Evolutionary conservation across 2,888 invertebrate genomes (phyloP).

Genomic region (Brachypterus glaber): DNA sequence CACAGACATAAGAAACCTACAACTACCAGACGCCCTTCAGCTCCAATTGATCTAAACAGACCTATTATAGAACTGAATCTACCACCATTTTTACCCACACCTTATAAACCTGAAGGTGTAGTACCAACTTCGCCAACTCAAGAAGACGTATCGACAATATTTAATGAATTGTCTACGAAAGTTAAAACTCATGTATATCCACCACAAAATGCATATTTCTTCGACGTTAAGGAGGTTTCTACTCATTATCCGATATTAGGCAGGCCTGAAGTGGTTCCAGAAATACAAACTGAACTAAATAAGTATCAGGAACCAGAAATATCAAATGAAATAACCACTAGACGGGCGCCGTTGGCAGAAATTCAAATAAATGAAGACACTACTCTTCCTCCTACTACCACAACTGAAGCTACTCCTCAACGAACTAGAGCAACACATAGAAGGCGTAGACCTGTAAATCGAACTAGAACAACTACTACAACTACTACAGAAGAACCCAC

Average conservation of each 20-base stretch:
- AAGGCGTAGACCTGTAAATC: conserved; percentile 19
- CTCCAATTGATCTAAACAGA: conserved; percentile 13
- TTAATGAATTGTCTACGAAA: conserved; percentile 32
- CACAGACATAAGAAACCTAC: conserved; percentile 8
- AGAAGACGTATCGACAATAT: conserved; percentile 37
- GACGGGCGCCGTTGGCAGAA: conserved; percentile 13
- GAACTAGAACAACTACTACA: conserved; percentile 19
- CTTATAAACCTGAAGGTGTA: conserved; percentile 32
- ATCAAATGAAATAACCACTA: conserved; percentile 27
- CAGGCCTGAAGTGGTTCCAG: conserved; percentile 21
- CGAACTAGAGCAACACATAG: conserved; percentile 14
- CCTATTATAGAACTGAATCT: conserved; percentile 26
- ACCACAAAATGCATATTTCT: conserved; percentile 27
- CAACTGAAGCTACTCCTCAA: conserved; percentile 16
- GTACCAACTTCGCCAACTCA: conserved; percentile 37
- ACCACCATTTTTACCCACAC: conserved; percentile 37
- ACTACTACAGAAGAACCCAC: conserved; percentile 23
- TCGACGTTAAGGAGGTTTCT: conserved; percentile 39
- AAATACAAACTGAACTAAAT: conserved; percentile 13
- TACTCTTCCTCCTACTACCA: conserved; percentile 2
- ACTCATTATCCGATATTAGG: conserved; percentile 39
- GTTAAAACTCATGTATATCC: conserved; percentile 20
- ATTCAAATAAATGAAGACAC: conserved; percentile 13
- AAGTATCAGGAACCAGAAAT: conserved; percentile 17
- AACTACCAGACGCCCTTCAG: conserved; percentile 9